Percentiles rank a stretch among this genome's conserved stretches.
Evolutionary conservation across 1,140 invertebrate genomes (phyloP).

Genomic region (Sinonovacula constricta): DNA sequence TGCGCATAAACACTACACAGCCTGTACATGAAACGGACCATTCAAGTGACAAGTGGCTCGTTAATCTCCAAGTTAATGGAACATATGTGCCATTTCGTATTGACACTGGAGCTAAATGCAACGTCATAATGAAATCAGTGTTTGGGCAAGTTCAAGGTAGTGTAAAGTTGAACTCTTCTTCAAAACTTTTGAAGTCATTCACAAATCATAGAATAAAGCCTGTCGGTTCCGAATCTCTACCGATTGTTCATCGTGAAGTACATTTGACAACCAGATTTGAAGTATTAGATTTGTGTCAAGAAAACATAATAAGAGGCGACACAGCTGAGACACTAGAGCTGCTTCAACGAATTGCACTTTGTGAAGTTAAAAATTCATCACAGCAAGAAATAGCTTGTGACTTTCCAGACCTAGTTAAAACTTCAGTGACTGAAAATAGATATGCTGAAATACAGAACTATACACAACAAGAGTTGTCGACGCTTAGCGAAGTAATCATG

Average conservation of each 20-base stretch:
- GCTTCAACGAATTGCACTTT: background rate
- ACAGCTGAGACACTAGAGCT: background rate
- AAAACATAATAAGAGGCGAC: slow-evolving; percentile 2
- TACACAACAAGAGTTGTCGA: slow-evolving; percentile 78
- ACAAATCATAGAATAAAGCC: slow-evolving; percentile 12
- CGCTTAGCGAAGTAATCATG: slow-evolving; percentile 14
- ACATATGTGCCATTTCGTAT: slow-evolving; percentile 31
- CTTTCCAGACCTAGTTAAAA: slow-evolving; percentile 18
- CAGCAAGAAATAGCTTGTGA: slow-evolving; percentile 2
- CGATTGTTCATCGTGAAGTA: no score
- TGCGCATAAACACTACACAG: background rate
- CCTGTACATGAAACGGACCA: background rate
- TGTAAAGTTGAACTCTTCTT: background rate
- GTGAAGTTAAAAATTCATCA: no score
- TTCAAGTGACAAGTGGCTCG: slow-evolving; percentile 18
- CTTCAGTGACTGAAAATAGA: slow-evolving; percentile 21
- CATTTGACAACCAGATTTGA: background rate
- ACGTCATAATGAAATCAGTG: slow-evolving; percentile 9
- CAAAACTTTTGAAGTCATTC: slow-evolving; percentile 4
- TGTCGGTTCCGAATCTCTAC: no score
- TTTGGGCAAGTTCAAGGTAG: background rate
- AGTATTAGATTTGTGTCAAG: background rate
- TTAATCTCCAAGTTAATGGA: background rate
- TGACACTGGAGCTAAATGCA: no score
- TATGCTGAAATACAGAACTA: slow-evolving; percentile 20